Conservation (phyloP, 2,797 vertebrate species). For the Crypturellus tataupa region DNA sequence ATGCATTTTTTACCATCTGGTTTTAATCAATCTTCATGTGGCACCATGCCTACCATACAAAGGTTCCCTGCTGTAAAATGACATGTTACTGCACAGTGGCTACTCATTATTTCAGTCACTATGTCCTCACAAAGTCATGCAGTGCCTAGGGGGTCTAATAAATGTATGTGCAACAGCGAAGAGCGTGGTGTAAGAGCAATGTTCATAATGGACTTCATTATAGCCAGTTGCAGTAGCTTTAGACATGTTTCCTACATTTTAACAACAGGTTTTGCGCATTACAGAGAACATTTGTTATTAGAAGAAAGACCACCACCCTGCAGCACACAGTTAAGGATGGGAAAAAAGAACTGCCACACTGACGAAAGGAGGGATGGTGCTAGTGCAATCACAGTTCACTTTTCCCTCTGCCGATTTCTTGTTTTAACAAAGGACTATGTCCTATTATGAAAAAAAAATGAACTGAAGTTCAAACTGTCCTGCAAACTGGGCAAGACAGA, state of each 20-base stretch:
- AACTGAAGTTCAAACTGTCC: not conserved
- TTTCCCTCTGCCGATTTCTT: not conserved
- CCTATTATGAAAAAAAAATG: not conserved
- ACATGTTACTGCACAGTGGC: slow-evolving; percentile 9
- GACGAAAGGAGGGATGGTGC: not conserved
- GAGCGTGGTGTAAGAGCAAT: not conserved
- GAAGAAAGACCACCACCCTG: not conserved
- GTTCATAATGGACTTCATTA: not conserved
- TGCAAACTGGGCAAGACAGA: not conserved
- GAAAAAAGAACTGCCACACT: not conserved
- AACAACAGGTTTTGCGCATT: not conserved
- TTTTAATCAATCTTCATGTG: slow-evolving; percentile 50
- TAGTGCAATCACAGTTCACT: not conserved
- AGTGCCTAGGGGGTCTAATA: slow-evolving; percentile 3
- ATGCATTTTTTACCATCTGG: slow-evolving; percentile 45
- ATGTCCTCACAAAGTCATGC: slow-evolving; percentile 55
- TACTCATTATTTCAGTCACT: slow-evolving; percentile 42
- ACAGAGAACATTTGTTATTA: not conserved
- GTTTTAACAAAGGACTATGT: not conserved
- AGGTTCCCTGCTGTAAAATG: slow-evolving; percentile 36
- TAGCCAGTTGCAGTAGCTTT: slow-evolving; percentile 14
- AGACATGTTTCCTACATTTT: not conserved
- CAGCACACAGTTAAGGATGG: not conserved
- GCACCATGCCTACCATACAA: slow-evolving; percentile 30
- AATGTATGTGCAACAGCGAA: not conserved